phyloP scores from a whole-genome alignment of 2,113 vertebrate genomes.

The Anser cygnoides region DNA sequence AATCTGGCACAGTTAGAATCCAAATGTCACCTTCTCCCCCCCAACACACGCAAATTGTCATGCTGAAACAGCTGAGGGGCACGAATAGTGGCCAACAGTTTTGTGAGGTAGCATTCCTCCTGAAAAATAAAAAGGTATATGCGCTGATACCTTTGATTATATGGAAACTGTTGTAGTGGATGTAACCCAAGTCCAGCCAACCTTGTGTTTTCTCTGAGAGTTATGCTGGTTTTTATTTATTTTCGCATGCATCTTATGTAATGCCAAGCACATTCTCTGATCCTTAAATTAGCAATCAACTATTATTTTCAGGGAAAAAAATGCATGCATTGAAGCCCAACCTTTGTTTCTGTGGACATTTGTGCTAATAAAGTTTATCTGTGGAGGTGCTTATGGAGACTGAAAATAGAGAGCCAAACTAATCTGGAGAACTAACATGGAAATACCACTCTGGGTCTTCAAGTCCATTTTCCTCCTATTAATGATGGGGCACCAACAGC shows the following conservation, averaged over 20 bases:
- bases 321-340: not conserved
- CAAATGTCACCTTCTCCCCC: not conserved
- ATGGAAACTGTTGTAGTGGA: not conserved
- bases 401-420: not conserved
- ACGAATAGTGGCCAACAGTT: not conserved
- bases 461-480: not conserved
- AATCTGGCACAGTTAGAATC: not conserved
- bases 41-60: not conserved
- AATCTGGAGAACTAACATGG: not conserved
- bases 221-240: not conserved
- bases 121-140: not conserved
- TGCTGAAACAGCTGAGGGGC: fast-evolving
- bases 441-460: not conserved
- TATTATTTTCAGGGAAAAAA: not conserved
- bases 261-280: not conserved
- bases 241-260: not conserved
- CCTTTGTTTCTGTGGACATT: not conserved
- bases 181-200: not conserved
- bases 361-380: not conserved
- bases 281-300: not conserved
- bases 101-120: not conserved
- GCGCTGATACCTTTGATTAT: not conserved
- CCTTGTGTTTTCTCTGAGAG: not conserved
- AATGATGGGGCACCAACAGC: too few species aligned
- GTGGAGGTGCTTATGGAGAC: not conserved